These are phyloP conservation scores for Ectemnius continuus DNA, from an alignment of 2,888 invertebrate genomes.

Conservation along the genomic window DNA sequence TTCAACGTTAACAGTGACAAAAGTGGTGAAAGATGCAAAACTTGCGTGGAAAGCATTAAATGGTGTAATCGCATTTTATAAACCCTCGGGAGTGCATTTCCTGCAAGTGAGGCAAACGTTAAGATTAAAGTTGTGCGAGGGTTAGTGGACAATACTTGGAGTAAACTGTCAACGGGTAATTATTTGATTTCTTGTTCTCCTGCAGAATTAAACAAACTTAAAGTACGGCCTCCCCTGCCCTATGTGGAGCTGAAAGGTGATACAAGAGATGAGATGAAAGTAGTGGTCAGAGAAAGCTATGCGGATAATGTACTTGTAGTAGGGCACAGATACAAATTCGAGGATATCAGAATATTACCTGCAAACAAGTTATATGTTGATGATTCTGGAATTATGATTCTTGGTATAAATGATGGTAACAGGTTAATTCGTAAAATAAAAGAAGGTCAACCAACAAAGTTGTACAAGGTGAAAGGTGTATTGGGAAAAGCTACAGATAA, in stretches of 20 bases:
- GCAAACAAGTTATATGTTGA: slow-evolving; percentile 83
- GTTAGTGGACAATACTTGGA: slow-evolving; percentile 77
- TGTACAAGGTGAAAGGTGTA: slow-evolving; percentile 86
- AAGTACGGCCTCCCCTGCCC: slow-evolving; percentile 81
- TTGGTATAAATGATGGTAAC: slow-evolving; percentile 86
- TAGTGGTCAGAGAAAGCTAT: slow-evolving; percentile 83
- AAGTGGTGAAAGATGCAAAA: slow-evolving; percentile 75
- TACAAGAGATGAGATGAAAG: slow-evolving; percentile 80
- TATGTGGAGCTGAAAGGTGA: slow-evolving; percentile 83
- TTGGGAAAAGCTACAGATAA: slow-evolving; percentile 89
- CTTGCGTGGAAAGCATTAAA: slow-evolving; percentile 84
- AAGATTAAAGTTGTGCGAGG: slow-evolving; percentile 83
- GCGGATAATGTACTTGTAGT: slow-evolving; percentile 87
- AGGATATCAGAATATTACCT: slow-evolving; percentile 83
- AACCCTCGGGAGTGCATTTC: slow-evolving; percentile 83
- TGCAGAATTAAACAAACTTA: slow-evolving; percentile 86
- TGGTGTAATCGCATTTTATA: slow-evolving; percentile 89
- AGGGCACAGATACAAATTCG: slow-evolving; percentile 86
- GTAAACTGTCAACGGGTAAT: slow-evolving; percentile 13
- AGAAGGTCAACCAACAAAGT: slow-evolving; percentile 82
- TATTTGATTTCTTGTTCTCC: not conserved
- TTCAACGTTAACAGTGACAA: not conserved
- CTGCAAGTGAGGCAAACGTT: slow-evolving; percentile 81
- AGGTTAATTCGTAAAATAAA: slow-evolving; percentile 80
- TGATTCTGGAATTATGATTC: slow-evolving; percentile 87